Evolutionary conservation across 2,113 vertebrate species (phyloP).

Genomic region (Saccopteryx leptura): DNA sequence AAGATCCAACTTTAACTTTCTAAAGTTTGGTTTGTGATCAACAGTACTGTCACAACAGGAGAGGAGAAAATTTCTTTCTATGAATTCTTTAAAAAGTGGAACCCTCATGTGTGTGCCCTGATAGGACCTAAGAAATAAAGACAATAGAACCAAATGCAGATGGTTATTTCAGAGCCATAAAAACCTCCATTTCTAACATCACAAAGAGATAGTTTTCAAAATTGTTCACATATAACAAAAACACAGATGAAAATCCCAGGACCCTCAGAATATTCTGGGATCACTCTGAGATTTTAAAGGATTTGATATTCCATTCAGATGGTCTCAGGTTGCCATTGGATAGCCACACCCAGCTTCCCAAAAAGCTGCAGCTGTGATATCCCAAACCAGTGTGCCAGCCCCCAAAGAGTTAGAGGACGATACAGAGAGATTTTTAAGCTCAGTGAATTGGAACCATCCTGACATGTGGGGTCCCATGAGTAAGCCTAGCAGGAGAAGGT

Average conservation of each 20-base stretch:
- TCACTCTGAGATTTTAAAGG: background rate
- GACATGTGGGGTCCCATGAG: conserved; percentile 69
- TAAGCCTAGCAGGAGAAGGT: conserved; percentile 56
- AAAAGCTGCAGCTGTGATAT: conserved; percentile 29
- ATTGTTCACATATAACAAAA: background rate
- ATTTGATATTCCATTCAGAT: background rate
- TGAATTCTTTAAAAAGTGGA: conserved; percentile 35
- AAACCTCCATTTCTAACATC: conserved; percentile 35
- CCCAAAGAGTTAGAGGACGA: conserved; percentile 33
- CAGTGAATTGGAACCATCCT: conserved; percentile 71
- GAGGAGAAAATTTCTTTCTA: background rate
- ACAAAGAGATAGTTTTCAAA: conserved; percentile 26
- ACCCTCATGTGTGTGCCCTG: background rate
- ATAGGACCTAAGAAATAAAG: conserved; percentile 27
- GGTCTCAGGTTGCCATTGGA: conserved; percentile 42
- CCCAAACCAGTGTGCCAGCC: background rate
- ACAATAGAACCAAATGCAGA: background rate
- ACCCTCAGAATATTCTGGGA: background rate
- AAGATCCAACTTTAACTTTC: background rate
- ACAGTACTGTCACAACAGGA: background rate
- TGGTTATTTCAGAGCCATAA: background rate
- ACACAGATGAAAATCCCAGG: background rate
- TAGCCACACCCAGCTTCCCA: conserved; percentile 11
- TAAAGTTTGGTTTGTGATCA: background rate
- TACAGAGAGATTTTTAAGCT: conserved; percentile 56